Conservation (phyloP, 2,888 invertebrate species). For the Agrochola macilenta region DNA sequence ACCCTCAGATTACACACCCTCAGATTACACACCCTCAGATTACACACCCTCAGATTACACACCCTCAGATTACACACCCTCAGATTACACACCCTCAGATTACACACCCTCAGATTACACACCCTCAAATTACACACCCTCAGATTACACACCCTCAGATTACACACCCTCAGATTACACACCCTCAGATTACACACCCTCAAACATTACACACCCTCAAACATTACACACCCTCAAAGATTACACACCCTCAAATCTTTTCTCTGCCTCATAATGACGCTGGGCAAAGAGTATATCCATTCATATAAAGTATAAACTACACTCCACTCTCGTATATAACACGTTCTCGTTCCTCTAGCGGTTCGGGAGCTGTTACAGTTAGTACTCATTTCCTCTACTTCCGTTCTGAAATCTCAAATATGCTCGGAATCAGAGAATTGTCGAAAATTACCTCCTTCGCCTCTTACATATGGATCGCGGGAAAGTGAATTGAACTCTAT, state of each 20-base stretch:
- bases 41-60: too few relatives aligned
- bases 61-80: too few relatives aligned
- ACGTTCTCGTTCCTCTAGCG: constrained; percentile 13
- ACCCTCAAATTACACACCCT: too few relatives aligned
- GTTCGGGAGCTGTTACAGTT: constrained; percentile 38
- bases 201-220: too few relatives aligned
- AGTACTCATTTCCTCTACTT: constrained; percentile 56
- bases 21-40: too few relatives aligned
- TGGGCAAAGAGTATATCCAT: constrained; percentile 4
- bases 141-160: too few relatives aligned
- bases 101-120: too few relatives aligned
- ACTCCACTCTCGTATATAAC: constrained; percentile 17
- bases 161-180: too few relatives aligned
- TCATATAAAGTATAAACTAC: constrained; percentile 4
- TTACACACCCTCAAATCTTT: neutral
- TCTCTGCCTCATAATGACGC: constrained; percentile 6
- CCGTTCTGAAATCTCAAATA: constrained; percentile 55
- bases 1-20: too few relatives aligned
- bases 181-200: too few relatives aligned
- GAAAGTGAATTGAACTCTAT: constrained; percentile 69
- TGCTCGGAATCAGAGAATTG: constrained; percentile 71
- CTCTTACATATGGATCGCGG: constrained; percentile 39
- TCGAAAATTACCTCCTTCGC: constrained; percentile 64
- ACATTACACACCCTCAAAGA: too few relatives aligned
- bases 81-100: too few relatives aligned